These are phyloP conservation scores for Plebejus melissa DNA, from an alignment of 2,888 invertebrate genomes.

Conservation along the genomic window DNA sequence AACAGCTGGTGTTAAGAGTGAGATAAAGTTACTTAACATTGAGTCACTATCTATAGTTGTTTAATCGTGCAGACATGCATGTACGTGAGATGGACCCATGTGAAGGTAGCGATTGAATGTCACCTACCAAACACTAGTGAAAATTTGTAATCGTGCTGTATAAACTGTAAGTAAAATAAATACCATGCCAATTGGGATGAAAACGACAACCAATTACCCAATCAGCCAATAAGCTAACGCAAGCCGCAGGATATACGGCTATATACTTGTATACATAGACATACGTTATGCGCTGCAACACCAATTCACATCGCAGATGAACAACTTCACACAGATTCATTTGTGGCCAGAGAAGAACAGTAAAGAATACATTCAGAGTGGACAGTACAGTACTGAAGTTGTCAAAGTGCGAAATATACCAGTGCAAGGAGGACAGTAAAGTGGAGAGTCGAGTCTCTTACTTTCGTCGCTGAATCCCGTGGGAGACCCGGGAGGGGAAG, in stretches of 20 bases:
- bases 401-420: slow-evolving; percentile 43
- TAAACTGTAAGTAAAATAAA: slow-evolving; percentile 40
- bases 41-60: slow-evolving; percentile 25
- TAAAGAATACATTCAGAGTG: slow-evolving; percentile 8
- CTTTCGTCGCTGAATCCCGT: slow-evolving; percentile 54
- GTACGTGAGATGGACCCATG: slow-evolving; percentile 43
- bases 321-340: slow-evolving; percentile 40
- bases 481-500: slow-evolving; percentile 81
- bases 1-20: slow-evolving; percentile 21
- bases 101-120: slow-evolving; percentile 31
- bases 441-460: slow-evolving; percentile 42
- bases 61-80: slow-evolving; percentile 42
- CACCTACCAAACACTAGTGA: slow-evolving; percentile 42
- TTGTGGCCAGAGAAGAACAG: slow-evolving; percentile 34
- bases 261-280: slow-evolving; percentile 43
- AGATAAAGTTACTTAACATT: slow-evolving; percentile 22
- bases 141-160: slow-evolving; percentile 45
- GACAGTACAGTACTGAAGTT: slow-evolving; percentile 37
- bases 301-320: slow-evolving; percentile 42
- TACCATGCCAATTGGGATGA: slow-evolving; percentile 60
- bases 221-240: slow-evolving; percentile 60
- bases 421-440: slow-evolving; percentile 40
- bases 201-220: slow-evolving; percentile 53
- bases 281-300: slow-evolving; percentile 43
- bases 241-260: slow-evolving; percentile 44